phyloP scores from a whole-genome alignment of 2,797 vertebrate species.

The Ctenosaura bakeri region DNA sequence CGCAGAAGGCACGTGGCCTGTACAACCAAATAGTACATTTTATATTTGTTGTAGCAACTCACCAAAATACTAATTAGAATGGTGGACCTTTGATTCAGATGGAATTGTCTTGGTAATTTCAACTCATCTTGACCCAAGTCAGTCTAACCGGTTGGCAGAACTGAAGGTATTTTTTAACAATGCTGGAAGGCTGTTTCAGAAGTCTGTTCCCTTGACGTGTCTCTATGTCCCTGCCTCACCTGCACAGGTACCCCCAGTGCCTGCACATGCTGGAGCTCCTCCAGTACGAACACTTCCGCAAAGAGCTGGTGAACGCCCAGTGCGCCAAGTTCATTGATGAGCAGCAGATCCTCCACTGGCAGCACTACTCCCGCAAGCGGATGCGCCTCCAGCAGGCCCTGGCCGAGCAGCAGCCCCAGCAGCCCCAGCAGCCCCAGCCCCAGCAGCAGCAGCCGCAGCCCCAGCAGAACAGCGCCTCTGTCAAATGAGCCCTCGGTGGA shows the following conservation, averaged over 20 bases:
- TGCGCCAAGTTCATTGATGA: constrained; percentile 98
- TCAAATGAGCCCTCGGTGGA: constrained; percentile 84
- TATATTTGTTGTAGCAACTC: not conserved
- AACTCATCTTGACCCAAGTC: not conserved
- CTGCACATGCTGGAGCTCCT: constrained; percentile 97
- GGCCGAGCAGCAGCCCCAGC: constrained; percentile 91
- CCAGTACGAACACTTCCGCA: constrained; percentile 97
- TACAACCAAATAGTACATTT: too few species aligned
- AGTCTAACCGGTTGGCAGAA: too few species aligned
- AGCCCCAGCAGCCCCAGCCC: constrained; percentile 92
- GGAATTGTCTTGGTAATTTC: not conserved
- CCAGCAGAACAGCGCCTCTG: constrained; percentile 83
- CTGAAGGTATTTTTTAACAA: not conserved
- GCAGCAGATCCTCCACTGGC: constrained; percentile 98
- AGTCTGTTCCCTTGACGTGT: not conserved
- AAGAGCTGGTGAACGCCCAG: constrained; percentile 97
- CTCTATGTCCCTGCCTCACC: constrained; percentile 12
- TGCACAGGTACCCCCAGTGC: constrained; percentile 92
- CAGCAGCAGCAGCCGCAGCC: not conserved
- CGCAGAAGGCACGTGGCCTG: not conserved
- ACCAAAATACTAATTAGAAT: not conserved
- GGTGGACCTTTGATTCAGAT: not conserved
- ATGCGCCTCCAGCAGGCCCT: constrained; percentile 95
- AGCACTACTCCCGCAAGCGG: constrained; percentile 82
- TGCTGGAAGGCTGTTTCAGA: not conserved